Conservation (phyloP, 2,113 vertebrate genomes). For the Aplodontia rufa region DNA sequence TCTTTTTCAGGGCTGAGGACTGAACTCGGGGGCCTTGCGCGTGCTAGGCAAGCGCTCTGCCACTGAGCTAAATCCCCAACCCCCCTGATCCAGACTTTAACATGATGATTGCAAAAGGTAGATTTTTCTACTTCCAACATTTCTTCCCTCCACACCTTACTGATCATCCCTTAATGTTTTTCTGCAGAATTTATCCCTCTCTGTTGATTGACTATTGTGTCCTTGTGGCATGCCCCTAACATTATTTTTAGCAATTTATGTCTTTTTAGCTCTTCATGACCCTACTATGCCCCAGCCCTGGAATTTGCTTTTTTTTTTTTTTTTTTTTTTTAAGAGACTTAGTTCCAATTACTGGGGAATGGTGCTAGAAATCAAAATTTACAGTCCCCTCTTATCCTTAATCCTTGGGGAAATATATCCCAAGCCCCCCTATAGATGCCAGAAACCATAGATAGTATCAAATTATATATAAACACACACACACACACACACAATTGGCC, state of each 20-base stretch:
- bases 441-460: background rate
- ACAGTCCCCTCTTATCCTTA: background rate
- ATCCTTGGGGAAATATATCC: background rate
- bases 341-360: background rate
- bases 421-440: no score
- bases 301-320: background rate
- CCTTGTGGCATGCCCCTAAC: no score
- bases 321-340: background rate
- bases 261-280: background rate
- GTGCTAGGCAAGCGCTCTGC: no score
- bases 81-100: background rate
- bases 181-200: no score
- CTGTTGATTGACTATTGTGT: background rate
- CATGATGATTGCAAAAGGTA: background rate
- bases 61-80: no score
- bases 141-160: no score
- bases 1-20: no score
- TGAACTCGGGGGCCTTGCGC: no score
- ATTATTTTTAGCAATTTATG: background rate
- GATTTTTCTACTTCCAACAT: background rate
- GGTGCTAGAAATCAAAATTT: background rate
- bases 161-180: background rate
- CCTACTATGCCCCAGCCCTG: background rate
- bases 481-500: background rate
- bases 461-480: background rate